Base-by-base conservation (phyloP, 92 coral and sea anemone species). In the Pocillopora grandis region DNA sequence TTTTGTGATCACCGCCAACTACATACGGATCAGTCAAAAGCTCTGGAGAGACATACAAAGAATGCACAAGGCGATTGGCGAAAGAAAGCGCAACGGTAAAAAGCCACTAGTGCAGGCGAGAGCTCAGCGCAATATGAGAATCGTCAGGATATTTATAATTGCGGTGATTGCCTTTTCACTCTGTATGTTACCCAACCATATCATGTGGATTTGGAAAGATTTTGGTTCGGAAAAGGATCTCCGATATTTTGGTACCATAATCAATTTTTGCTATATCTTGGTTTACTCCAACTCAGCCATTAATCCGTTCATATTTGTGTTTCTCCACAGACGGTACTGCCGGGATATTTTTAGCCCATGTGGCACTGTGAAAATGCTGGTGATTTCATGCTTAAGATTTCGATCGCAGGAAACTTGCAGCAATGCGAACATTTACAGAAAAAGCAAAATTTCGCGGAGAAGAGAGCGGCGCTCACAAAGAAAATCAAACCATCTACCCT, bases 201-300 rank as follows among this genome's bases (percentile, higher is more conserved):
- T 94, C 13, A 89, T 92, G 93, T 94, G 98, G 98, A 89, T 94
- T 16, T 94, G 98, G 98, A 87, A 89, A 37, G 98, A 90, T 36
- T 94, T 64, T 60, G 98, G 98, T 1, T 75, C 81, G 18, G 98
- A 95, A 8, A 15, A 35, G 10, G 20, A 37, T 60, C 82, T 85
- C 85, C 75, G 85, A 35, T 68, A 87, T 59, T 94, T 94, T 36
- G 17, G 33, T 17, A 82, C 84, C 61, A 83, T 90, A 36, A 70
- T 92, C 2, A 92, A 92, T 15, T 94, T 94, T 69, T 92, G 95
- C 56, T 83, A 92, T 62, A 94, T 92, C 58, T 76, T 92, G 79
- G 88, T 88, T 21, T 94, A 94, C 58, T 75, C 92, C 5, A 94
- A 94, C 77, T 87, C 92, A 23, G 95, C 98, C 18, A 90, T 94